These are phyloP conservation scores for Hylaeus anthracinus DNA, from an alignment of 1,140 invertebrate genomes.

Conservation along the genomic window DNA sequence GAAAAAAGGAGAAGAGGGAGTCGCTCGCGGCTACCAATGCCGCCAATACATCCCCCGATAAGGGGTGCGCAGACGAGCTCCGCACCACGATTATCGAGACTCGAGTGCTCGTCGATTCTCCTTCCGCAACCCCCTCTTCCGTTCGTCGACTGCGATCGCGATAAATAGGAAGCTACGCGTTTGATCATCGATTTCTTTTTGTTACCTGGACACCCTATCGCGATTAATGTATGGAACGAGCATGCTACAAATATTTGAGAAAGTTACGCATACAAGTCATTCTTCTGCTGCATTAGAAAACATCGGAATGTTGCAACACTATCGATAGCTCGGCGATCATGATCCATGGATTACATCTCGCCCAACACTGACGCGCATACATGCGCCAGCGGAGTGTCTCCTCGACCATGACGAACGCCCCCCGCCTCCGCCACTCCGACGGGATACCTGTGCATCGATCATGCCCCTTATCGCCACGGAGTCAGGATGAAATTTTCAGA, in stretches of 20 bases:
- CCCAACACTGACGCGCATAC: too few species aligned
- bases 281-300: too few species aligned
- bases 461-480: constrained; percentile 19
- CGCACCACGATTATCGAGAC: constrained; percentile 31
- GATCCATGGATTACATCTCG: constrained; percentile 18
- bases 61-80: neutral
- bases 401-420: neutral
- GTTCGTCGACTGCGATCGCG: constrained; percentile 34
- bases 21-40: neutral
- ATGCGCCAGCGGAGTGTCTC: too few species aligned
- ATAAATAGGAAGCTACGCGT: constrained; percentile 18
- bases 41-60: constrained; percentile 27
- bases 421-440: too few species aligned
- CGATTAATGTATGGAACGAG: too few species aligned
- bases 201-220: too few species aligned
- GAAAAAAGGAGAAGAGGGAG: neutral
- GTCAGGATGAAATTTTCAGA: constrained; percentile 25
- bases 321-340: neutral
- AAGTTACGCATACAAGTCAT: too few species aligned
- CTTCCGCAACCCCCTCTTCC: constrained; percentile 2
- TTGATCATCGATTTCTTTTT: too few species aligned
- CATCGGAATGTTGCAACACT: too few species aligned
- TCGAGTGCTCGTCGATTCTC: constrained; percentile 16
- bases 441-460: constrained; percentile 33
- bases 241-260: too few species aligned